phyloP scores from a whole-genome alignment of 2,797 vertebrate genomes.

The Microtus obscurus region DNA sequence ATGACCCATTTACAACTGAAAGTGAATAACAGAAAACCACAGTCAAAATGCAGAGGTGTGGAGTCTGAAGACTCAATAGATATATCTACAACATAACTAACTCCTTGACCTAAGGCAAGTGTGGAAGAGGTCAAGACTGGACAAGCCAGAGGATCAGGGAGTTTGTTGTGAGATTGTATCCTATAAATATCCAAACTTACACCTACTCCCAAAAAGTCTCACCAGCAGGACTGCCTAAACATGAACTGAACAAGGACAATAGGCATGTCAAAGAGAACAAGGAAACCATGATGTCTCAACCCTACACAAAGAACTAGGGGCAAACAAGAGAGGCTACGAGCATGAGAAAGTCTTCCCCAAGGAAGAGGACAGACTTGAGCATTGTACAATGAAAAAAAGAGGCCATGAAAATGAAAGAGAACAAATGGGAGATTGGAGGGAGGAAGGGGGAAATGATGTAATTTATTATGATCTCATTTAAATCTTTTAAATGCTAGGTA shows the following conservation, averaged over 20 bases:
- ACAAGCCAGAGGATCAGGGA: not conserved
- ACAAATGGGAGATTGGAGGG: not conserved
- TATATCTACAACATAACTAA: not conserved
- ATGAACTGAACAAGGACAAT: not conserved
- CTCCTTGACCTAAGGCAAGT: not conserved
- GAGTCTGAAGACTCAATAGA: not conserved
- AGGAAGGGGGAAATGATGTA: not conserved
- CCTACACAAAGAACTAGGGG: not conserved
- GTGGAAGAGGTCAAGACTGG: not conserved
- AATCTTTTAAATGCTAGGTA: not conserved
- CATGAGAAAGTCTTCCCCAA: not conserved
- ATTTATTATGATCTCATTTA: not conserved
- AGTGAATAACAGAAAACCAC: not conserved
- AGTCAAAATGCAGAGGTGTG: not conserved
- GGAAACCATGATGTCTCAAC: not conserved
- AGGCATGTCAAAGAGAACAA: not conserved
- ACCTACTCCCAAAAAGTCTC: not conserved
- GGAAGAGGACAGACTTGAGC: not conserved
- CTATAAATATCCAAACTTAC: not conserved
- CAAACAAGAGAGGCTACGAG: not conserved
- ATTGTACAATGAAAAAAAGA: not conserved
- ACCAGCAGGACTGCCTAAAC: not conserved
- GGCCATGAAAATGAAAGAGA: not conserved
- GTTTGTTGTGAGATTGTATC: not conserved
- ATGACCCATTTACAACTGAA: not conserved